Base-by-base conservation (phyloP, 2,113 vertebrate genomes). In the Chinchilla lanigera region DNA sequence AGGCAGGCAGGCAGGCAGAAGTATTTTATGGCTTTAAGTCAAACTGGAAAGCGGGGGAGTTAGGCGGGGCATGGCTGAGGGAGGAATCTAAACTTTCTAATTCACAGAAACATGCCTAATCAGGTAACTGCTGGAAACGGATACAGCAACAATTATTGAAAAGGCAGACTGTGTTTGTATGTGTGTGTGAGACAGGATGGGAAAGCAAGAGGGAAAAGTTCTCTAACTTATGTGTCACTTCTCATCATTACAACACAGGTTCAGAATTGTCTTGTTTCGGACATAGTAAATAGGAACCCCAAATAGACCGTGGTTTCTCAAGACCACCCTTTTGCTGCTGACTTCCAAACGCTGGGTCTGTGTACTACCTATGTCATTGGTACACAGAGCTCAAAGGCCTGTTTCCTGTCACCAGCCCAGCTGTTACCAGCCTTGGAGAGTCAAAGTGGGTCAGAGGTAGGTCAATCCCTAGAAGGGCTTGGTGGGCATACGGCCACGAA, bases 11-110 rank as follows among this genome's bases (percentile, higher is more conserved):
- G 98, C 97, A 98, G 89, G 65, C 88, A 96, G 86, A 94, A 87
- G 96, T 98, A 96, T 97, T 98, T 98, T 98, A 98, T 98, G 96
- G 97, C 94, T 98, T 97, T 50, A 77, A 98, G 97, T 98, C 97
- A 98, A 94, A 91, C 87, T 94, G 95, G 96, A 85, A 85, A 50
- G 81, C 84, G 83, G 93, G 86, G 78, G 93, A 1, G 82, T 61
- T 41, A 47, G 73, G 50, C 88, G 92, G 77, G 96, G 89, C 71
- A 44, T 56, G 91, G 83, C 33, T 86, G 86, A 95, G 69, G 83
- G 75, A 97, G 96, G 93, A 97, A 95, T 87, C 97, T 92, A 96
- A 77, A 93, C 83, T 95, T 85, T 96, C 93, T 97, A 73, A 97
- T 98, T 98, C 95, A 97, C 93, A 95, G 97, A 94, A 97, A 97